These are phyloP conservation scores for Agonopterix arenella DNA, from an alignment of 2,888 invertebrate species.

Conservation along the genomic window DNA sequence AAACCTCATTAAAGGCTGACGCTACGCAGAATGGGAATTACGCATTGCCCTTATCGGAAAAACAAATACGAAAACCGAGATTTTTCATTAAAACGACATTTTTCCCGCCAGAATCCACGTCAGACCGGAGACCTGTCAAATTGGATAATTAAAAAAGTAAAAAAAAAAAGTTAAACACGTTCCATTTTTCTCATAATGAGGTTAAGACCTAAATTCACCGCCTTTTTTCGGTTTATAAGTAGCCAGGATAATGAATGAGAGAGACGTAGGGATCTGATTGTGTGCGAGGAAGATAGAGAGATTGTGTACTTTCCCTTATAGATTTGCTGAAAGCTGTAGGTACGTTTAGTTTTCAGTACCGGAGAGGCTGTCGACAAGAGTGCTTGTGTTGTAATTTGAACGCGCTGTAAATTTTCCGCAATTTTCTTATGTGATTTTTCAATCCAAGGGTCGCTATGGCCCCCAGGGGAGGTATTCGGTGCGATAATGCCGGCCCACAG, in stretches of 20 bases:
- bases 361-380: constrained; percentile 13
- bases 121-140: constrained; percentile 16
- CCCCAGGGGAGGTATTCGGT: not conserved
- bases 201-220: constrained; percentile 26
- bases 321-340: constrained; percentile 61
- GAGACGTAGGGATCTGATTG: constrained; percentile 19
- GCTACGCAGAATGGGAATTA: constrained; percentile 1
- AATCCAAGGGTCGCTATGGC: constrained; percentile 2
- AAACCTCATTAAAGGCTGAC: constrained; percentile 11
- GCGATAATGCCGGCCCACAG: constrained; percentile 1
- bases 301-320: constrained; percentile 53
- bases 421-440: constrained; percentile 16
- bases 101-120: constrained; percentile 23
- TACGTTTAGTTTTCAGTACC: constrained; percentile 28
- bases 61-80: not conserved
- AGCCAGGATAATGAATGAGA: constrained; percentile 45
- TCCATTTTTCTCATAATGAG: constrained; percentile 12
- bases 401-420: constrained; percentile 28
- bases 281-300: constrained; percentile 32
- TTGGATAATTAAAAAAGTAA: constrained; percentile 16
- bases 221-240: constrained; percentile 32
- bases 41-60: not conserved
- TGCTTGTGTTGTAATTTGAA: constrained; percentile 15
- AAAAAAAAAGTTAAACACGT: constrained; percentile 5
- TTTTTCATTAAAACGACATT: not conserved